A percentile compares a stretch with the other conserved stretches of the same genome.
Conservation (phyloP, 2,113 vertebrate genomes). For the Neogale vison region DNA sequence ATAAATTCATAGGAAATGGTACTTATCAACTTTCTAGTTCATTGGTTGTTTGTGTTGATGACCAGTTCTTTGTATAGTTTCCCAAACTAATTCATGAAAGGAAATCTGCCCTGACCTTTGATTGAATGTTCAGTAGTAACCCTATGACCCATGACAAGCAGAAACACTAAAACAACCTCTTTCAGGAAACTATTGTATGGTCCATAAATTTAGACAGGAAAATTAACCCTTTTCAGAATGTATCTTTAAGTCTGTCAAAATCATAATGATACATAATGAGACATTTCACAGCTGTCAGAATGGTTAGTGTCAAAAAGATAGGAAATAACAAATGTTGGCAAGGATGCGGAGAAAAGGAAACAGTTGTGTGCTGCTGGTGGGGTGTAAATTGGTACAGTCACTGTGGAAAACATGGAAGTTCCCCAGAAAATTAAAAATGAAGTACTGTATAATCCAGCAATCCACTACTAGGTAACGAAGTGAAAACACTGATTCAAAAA, state of each 20-base stretch:
- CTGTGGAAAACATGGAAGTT: background rate
- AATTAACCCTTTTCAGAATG: background rate
- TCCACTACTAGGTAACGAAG: background rate
- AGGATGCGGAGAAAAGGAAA: background rate
- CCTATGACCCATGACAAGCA: background rate
- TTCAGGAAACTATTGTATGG: background rate
- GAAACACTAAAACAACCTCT: background rate
- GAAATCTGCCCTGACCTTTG: background rate
- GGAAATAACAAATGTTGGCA: background rate
- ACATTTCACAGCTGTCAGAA: background rate
- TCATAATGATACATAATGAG: background rate
- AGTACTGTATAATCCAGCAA: background rate
- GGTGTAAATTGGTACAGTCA: background rate
- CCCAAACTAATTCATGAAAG: background rate
- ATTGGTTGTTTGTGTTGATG: background rate
- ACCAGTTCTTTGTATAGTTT: background rate
- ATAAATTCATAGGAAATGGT: background rate
- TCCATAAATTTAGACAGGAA: background rate
- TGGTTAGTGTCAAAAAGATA: background rate
- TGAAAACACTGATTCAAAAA: background rate
- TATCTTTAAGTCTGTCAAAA: background rate
- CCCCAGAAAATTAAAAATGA: background rate
- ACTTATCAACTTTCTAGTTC: background rate
- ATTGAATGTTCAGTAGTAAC: background rate
- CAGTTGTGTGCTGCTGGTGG: background rate